phyloP scores from a whole-genome alignment of 1,140 invertebrate genomes.

The Drosophila nigrodunni region DNA sequence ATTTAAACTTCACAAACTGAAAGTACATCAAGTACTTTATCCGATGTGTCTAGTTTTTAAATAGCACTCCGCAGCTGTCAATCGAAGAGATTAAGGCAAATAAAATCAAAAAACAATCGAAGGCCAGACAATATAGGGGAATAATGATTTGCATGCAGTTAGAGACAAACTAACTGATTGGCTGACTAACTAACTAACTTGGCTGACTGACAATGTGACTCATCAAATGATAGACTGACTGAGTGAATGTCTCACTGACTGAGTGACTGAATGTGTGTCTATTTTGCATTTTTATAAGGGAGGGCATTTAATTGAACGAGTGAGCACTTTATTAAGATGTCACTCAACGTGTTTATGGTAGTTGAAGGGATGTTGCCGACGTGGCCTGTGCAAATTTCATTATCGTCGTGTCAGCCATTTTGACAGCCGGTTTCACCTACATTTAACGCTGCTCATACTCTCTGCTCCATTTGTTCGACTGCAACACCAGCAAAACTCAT shows the following conservation, averaged over 20 bases:
- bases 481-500: conserved; percentile 34
- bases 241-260: conserved; percentile 31
- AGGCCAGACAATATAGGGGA: conserved; percentile 19
- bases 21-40: conserved; percentile 5
- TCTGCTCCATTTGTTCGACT: conserved; percentile 61
- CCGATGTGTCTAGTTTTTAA: neutral
- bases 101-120: conserved; percentile 52
- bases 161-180: conserved; percentile 20
- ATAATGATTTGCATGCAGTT: conserved; percentile 1
- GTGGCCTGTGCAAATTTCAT: conserved; percentile 76
- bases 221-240: conserved; percentile 5
- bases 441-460: conserved; percentile 62
- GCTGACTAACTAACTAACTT: conserved; percentile 21
- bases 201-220: conserved; percentile 35
- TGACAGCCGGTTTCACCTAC: conserved; percentile 77
- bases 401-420: conserved; percentile 72
- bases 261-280: conserved; percentile 43
- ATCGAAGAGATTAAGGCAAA: conserved; percentile 22
- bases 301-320: conserved; percentile 77
- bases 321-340: conserved; percentile 83
- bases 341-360: conserved; percentile 69
- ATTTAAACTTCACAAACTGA: neutral
- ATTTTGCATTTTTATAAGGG: conserved; percentile 59
- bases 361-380: conserved; percentile 38
- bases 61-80: conserved; percentile 10